phyloP scores from a whole-genome alignment of 2,113 vertebrate species.

The Glareola pratincola region DNA sequence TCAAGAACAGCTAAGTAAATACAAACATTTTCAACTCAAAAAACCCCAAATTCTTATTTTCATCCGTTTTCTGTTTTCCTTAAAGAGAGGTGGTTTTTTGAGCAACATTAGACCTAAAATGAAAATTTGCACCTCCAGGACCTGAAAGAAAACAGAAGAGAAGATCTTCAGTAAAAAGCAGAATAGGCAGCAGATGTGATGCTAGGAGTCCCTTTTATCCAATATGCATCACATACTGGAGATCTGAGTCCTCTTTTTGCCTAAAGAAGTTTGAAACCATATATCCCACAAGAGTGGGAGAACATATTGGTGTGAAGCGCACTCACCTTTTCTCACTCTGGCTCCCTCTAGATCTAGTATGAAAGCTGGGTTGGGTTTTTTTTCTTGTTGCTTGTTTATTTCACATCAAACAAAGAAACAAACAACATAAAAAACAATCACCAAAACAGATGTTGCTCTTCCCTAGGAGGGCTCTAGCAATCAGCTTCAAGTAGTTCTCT shows the following conservation, averaged over 20 bases:
- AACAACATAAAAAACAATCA: neutral
- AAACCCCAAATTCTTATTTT: neutral
- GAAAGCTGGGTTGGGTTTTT: neutral
- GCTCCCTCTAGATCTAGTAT: neutral
- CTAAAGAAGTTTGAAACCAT: neutral
- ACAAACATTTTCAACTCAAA: neutral
- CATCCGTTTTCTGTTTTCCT: neutral
- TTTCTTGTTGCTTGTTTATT: neutral
- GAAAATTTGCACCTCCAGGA: neutral
- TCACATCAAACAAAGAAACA: neutral
- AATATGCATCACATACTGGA: neutral
- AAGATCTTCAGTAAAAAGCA: neutral
- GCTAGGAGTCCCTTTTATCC: neutral
- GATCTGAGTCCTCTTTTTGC: neutral
- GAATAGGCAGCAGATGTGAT: neutral
- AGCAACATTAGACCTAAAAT: neutral
- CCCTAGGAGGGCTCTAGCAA: neutral
- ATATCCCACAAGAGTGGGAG: neutral
- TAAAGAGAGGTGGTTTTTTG: neutral
- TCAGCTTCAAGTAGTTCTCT: neutral
- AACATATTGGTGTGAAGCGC: fast-evolving
- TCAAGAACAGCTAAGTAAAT: neutral
- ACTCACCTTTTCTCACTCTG: neutral
- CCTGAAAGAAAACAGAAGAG: neutral
- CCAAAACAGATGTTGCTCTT: neutral